Evolutionary conservation across 2,888 invertebrate genomes (phyloP).

Genomic region (Caenorhabditis sp.): DNA sequence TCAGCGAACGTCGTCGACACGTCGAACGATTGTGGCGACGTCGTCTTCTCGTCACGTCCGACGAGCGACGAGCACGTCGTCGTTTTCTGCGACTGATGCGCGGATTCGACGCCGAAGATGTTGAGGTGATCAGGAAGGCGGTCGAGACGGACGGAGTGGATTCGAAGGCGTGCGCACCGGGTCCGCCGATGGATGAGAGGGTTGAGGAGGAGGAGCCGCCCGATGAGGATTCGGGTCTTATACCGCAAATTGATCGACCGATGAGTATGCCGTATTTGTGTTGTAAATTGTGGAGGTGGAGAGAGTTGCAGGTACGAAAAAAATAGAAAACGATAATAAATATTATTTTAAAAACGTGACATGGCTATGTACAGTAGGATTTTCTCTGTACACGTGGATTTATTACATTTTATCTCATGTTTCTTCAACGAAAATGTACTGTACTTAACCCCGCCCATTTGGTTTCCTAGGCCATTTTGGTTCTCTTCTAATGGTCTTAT

Average conservation of each 20-base stretch:
- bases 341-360: too few relatives aligned
- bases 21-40: constrained; percentile 61
- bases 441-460: too few relatives aligned
- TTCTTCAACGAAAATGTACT: too few relatives aligned
- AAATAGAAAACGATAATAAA: too few relatives aligned
- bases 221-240: constrained; percentile 66
- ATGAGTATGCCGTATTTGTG: constrained; percentile 70
- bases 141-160: constrained; percentile 54
- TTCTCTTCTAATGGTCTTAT: too few relatives aligned
- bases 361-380: too few relatives aligned
- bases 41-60: constrained; percentile 61
- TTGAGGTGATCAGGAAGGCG: constrained; percentile 68
- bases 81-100: constrained; percentile 69
- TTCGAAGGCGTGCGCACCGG: constrained; percentile 68
- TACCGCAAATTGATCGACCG: constrained; percentile 69
- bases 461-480: too few relatives aligned
- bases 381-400: too few relatives aligned
- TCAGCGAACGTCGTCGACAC: constrained; percentile 66
- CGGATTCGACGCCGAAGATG: constrained; percentile 70
- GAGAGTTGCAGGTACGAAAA: constrained; percentile 59
- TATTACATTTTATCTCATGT: too few relatives aligned
- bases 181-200: constrained; percentile 69
- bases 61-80: constrained; percentile 65
- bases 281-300: constrained; percentile 70
- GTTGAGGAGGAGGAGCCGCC: constrained; percentile 57